phyloP scores from a whole-genome alignment of 2,113 vertebrate species.

The Oreamnos americanus region DNA sequence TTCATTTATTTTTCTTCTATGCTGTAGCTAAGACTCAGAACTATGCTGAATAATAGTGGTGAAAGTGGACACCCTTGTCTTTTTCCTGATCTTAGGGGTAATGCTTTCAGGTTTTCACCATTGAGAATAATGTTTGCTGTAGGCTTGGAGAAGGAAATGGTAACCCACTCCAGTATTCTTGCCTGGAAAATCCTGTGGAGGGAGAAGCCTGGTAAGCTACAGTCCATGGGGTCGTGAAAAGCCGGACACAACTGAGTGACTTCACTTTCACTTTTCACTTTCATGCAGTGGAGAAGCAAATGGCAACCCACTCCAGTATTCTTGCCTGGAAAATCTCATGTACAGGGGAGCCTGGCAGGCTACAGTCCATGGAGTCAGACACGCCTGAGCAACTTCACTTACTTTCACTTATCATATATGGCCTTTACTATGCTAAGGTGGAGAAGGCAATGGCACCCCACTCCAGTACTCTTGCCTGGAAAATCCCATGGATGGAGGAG shows the following conservation, averaged over 20 bases:
- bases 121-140: background rate
- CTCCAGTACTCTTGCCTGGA: no score
- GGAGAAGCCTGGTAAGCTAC: background rate
- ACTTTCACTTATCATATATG: background rate
- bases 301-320: background rate
- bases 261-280: background rate
- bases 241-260: accelerated
- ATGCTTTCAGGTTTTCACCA: background rate
- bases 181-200: background rate
- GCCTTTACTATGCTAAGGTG: background rate
- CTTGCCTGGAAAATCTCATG: background rate
- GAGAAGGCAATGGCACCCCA: no score
- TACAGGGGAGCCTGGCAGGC: background rate
- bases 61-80: background rate
- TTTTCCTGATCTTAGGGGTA: background rate
- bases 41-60: background rate
- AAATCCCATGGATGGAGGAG: no score
- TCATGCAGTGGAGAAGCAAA: background rate
- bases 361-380: background rate
- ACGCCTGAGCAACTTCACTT: accelerated
- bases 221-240: background rate
- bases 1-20: background rate
- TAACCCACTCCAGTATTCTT: background rate
- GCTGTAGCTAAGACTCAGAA: background rate
- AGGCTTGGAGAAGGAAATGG: background rate